phyloP scores from a whole-genome alignment of 2,797 vertebrate genomes.

The Discoglossus pictus region DNA sequence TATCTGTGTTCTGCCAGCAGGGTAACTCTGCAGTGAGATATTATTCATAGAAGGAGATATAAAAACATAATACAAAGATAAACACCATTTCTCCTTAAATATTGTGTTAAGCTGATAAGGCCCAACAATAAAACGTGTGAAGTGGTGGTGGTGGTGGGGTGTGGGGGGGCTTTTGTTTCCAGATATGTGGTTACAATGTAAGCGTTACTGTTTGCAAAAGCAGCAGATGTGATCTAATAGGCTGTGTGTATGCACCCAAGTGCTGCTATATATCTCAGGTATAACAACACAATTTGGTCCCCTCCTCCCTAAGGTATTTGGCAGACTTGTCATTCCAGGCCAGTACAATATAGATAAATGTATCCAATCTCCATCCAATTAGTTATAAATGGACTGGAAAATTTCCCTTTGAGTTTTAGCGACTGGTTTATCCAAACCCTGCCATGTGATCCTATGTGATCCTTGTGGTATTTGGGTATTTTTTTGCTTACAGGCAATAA shows the following conservation, averaged over 20 bases:
- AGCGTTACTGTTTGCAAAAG: conserved; percentile 17
- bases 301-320: conserved; percentile 17
- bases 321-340: conserved; percentile 41
- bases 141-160: too few relatives aligned
- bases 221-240: too few relatives aligned
- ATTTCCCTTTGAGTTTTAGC: conserved; percentile 35
- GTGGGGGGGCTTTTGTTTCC: conserved; percentile 17
- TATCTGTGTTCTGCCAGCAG: not conserved
- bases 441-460: conserved; percentile 47
- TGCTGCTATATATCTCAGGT: conserved; percentile 18
- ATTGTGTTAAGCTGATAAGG: conserved; percentile 45
- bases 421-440: conserved; percentile 37
- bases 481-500: not conserved
- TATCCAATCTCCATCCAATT: conserved; percentile 42
- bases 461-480: conserved; percentile 10
- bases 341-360: conserved; percentile 4
- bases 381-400: conserved; percentile 50
- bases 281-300: not conserved
- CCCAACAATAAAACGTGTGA: conserved; percentile 9
- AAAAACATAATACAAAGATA: conserved; percentile 20
- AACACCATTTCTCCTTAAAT: conserved; percentile 36
- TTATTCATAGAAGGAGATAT: conserved; percentile 28
- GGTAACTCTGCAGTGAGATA: not conserved
- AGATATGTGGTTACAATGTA: conserved; percentile 34
- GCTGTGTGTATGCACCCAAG: not conserved